Conservation (phyloP, 2,797 vertebrate genomes). For the Microchirus variegatus region DNA sequence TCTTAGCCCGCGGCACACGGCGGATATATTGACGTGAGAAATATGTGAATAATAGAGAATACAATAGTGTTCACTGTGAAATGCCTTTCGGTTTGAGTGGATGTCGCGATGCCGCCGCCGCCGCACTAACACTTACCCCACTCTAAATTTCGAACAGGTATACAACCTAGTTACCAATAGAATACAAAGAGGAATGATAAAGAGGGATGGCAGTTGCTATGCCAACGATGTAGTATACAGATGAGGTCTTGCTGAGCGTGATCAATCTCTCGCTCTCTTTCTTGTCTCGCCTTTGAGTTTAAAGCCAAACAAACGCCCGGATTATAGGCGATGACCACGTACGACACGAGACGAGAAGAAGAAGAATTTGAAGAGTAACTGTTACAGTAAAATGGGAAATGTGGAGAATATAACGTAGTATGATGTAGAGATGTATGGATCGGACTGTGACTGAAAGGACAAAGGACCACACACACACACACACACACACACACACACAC, state of each 20-base stretch:
- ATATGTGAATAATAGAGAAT: slow-evolving; percentile 70
- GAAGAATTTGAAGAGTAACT: neutral
- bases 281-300: slow-evolving; percentile 29
- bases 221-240: slow-evolving; percentile 75
- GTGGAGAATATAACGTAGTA: slow-evolving; percentile 21
- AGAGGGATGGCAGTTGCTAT: slow-evolving; percentile 73
- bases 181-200: slow-evolving; percentile 58
- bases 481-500: neutral
- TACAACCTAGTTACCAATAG: neutral
- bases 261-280: slow-evolving; percentile 36
- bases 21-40: slow-evolving; percentile 39
- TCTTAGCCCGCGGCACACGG: slow-evolving; percentile 38
- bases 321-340: slow-evolving; percentile 36
- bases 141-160: neutral
- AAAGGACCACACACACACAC: neutral
- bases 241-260: slow-evolving; percentile 44
- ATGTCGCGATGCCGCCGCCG: neutral
- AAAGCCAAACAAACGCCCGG: slow-evolving; percentile 39
- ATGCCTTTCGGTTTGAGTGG: neutral
- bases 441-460: slow-evolving; percentile 21
- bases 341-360: slow-evolving; percentile 38
- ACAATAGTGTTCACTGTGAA: slow-evolving; percentile 9
- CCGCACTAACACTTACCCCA: neutral
- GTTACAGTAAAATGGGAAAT: too few relatives aligned
- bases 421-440: slow-evolving; percentile 24